phyloP scores from a whole-genome alignment of 2,797 vertebrate species.

The Poecilia wingei region DNA sequence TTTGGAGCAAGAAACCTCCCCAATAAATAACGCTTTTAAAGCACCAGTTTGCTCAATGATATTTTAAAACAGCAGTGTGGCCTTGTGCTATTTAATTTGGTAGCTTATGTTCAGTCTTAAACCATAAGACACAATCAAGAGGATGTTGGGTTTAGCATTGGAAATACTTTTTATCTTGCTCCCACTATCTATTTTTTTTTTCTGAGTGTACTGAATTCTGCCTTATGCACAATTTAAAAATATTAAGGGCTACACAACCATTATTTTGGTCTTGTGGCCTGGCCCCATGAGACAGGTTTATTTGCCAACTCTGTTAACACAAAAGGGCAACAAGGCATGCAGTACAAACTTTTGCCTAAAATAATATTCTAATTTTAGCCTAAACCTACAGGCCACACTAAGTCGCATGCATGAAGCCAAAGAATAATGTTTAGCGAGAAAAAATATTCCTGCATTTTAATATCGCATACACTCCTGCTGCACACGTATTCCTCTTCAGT shows the following conservation, averaged over 20 bases:
- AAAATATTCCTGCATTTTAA: not conserved
- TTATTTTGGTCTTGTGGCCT: not conserved
- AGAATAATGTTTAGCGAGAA: not conserved
- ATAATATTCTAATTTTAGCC: not conserved
- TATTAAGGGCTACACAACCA: not conserved
- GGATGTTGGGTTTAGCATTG: not conserved
- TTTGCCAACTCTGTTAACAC: not conserved
- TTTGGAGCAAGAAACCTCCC: not conserved
- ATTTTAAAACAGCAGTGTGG: not conserved
- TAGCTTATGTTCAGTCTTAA: not conserved
- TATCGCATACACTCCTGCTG: not conserved
- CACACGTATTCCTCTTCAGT: constrained; percentile 33
- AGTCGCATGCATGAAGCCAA: not conserved
- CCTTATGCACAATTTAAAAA: not conserved
- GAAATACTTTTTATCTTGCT: not conserved
- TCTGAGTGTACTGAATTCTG: not conserved
- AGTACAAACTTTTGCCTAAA: not conserved
- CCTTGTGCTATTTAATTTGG: not conserved
- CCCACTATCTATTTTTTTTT: not conserved
- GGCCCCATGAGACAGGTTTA: not conserved
- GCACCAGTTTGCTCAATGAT: not conserved
- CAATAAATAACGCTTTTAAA: not conserved
- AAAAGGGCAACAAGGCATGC: not conserved
- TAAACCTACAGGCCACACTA: not conserved
- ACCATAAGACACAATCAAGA: not conserved